These are phyloP conservation scores for Malurus alboscapulatus DNA, from an alignment of 2,113 vertebrate species.

Conservation along the genomic window DNA sequence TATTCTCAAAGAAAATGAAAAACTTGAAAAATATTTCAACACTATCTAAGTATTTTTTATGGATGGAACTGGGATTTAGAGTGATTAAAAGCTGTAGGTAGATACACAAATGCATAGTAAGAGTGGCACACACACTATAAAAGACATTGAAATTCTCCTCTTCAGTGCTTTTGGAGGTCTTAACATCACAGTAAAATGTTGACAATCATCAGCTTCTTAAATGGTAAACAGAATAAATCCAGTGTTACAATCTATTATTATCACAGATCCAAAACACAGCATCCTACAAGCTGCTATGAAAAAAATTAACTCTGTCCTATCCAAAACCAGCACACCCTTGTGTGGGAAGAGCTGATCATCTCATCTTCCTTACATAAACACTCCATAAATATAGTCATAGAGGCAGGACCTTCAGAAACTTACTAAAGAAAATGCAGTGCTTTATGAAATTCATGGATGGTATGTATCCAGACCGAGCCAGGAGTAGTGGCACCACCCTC, in stretches of 20 bases:
- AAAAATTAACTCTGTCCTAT: not conserved
- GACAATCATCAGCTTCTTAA: not conserved
- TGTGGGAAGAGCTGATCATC: not conserved
- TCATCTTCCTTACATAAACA: not conserved
- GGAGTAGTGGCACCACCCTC: not conserved
- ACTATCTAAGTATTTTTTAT: not conserved
- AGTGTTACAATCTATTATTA: not conserved
- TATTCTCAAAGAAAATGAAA: not conserved
- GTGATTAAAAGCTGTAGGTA: not conserved
- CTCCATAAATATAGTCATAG: not conserved
- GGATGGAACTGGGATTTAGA: not conserved
- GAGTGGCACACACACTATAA: not conserved
- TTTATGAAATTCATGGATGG: not conserved
- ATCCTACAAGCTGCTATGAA: accelerated
- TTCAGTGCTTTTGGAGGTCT: not conserved
- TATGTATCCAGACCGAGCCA: not conserved
- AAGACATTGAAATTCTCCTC: not conserved
- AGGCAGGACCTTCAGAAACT: not conserved
- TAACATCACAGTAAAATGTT: not conserved
- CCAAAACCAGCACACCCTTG: not conserved
- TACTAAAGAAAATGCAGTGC: not conserved
- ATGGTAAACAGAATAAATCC: not conserved
- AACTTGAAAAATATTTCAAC: not conserved
- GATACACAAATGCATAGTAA: not conserved
- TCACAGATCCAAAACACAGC: not conserved